phyloP scores from a whole-genome alignment of 1,140 invertebrate species.

The Leptopilina clavipes region DNA sequence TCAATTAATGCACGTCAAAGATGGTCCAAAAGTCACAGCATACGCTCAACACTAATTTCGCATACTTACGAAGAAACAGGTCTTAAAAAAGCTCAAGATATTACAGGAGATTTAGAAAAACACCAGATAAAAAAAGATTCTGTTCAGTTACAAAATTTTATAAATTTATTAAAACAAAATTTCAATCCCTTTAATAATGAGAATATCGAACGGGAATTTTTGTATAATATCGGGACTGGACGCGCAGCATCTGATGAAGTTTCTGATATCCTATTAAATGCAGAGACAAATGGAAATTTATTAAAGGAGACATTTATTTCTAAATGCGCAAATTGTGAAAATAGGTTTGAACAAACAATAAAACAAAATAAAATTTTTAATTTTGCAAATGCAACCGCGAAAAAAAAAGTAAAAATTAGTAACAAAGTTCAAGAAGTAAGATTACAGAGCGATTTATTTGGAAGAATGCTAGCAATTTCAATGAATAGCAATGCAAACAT shows the following conservation, averaged over 20 bases:
- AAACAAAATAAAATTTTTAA: conserved; percentile 50
- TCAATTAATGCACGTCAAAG: conserved; percentile 47
- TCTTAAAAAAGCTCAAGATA: conserved; percentile 10
- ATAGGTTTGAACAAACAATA: conserved; percentile 55
- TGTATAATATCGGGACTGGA: conserved; percentile 40
- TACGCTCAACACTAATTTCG: conserved; percentile 35
- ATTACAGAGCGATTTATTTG: conserved; percentile 54
- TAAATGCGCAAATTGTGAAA: conserved; percentile 48
- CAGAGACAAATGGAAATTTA: conserved; percentile 43
- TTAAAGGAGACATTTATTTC: conserved; percentile 49
- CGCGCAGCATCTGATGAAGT: conserved; percentile 41
- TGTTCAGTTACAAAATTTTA: conserved; percentile 41
- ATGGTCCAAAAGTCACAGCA: conserved; percentile 23
- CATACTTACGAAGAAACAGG: not conserved
- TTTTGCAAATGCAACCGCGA: conserved; percentile 40
- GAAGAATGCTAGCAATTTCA: conserved; percentile 49
- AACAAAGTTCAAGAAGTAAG: conserved; percentile 50
- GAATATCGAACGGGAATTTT: conserved; percentile 38
- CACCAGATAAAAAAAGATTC: conserved; percentile 41
- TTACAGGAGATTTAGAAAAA: conserved; percentile 37
- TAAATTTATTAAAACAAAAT: conserved; percentile 48
- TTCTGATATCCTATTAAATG: conserved; percentile 45
- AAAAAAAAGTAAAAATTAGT: conserved; percentile 45
- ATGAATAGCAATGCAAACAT: conserved; percentile 46
- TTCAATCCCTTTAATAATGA: conserved; percentile 40